Evolutionary conservation across 2,888 invertebrate species (phyloP).

Genomic region (Cerastoderma edule): DNA sequence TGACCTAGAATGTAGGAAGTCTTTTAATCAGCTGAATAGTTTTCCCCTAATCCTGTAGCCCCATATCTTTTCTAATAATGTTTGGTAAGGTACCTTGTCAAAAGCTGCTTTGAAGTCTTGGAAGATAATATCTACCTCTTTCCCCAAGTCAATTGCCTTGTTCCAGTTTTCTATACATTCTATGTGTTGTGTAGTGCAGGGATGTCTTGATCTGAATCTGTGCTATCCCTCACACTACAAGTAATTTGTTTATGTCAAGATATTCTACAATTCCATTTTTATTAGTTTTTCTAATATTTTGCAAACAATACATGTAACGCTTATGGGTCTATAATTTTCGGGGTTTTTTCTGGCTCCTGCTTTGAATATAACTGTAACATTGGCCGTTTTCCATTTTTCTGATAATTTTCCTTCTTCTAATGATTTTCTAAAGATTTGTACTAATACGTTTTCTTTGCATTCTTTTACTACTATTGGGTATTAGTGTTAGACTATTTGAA

Average conservation of each 20-base stretch:
- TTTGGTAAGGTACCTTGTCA: neutral
- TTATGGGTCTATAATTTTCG: conserved; percentile 2
- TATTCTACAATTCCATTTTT: no score
- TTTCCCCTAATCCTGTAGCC: neutral
- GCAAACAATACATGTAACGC: conserved; percentile 5
- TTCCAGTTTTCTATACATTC: conserved; percentile 23
- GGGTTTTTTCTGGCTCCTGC: neutral
- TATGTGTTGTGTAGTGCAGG: neutral
- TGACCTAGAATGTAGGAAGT: neutral
- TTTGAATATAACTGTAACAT: neutral
- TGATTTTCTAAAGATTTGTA: neutral
- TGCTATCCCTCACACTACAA: neutral
- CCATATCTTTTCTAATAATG: neutral
- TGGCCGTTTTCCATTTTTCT: conserved; percentile 5
- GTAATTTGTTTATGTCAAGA: conserved; percentile 6
- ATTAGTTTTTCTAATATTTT: conserved; percentile 2
- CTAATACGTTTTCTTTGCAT: no score
- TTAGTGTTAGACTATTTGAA: no score
- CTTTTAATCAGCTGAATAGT: neutral
- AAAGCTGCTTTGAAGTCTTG: conserved; percentile 1
- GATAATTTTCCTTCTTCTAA: conserved; percentile 12
- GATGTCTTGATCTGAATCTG: neutral
- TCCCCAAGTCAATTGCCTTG: neutral
- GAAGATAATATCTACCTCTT: conserved; percentile 1
- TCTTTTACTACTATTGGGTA: no score